phyloP scores from a whole-genome alignment of 2,888 invertebrate species.

The Disparrhopalites patrizii region DNA sequence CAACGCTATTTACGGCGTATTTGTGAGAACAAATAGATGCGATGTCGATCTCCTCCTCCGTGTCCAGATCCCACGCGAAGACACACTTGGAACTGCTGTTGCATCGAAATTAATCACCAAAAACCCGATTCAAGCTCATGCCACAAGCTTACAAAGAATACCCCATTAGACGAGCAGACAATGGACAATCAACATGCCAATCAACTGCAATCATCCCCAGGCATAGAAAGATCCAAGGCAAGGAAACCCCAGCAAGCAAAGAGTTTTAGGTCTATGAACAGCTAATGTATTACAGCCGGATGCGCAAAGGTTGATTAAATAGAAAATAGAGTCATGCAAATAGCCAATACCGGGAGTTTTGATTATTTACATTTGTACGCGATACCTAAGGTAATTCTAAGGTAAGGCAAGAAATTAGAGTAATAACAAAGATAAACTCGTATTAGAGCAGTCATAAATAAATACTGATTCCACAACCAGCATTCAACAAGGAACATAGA shows the following conservation, averaged over 20 bases:
- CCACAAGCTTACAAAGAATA: constrained; percentile 21
- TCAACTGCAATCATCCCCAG: constrained; percentile 4
- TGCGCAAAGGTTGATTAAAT: too few relatives aligned
- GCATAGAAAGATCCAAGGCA: constrained; percentile 21
- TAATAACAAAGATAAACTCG: too few relatives aligned
- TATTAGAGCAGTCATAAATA: too few relatives aligned
- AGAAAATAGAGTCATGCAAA: constrained; percentile 7
- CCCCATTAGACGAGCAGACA: constrained; percentile 16
- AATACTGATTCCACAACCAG: background rate
- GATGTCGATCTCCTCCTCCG: constrained; percentile 42
- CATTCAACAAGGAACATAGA: background rate
- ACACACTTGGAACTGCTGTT: constrained; percentile 46
- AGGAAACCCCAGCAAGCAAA: constrained; percentile 21
- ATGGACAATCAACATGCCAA: constrained; percentile 19
- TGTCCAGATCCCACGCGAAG: constrained; percentile 46
- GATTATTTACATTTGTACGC: constrained; percentile 4
- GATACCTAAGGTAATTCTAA: constrained; percentile 1
- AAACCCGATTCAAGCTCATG: constrained; percentile 28
- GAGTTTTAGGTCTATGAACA: too few relatives aligned
- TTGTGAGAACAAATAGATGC: constrained; percentile 52
- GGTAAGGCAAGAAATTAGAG: background rate
- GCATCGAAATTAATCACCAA: constrained; percentile 26
- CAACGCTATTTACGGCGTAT: constrained; percentile 62
- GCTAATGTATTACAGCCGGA: too few relatives aligned
- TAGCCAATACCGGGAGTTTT: too few relatives aligned